Percentiles rank a stretch among this genome's conserved stretches.
Evolutionary conservation across 2,888 invertebrate species (phyloP).

Genomic region (Acanthosepion pharaonis): DNA sequence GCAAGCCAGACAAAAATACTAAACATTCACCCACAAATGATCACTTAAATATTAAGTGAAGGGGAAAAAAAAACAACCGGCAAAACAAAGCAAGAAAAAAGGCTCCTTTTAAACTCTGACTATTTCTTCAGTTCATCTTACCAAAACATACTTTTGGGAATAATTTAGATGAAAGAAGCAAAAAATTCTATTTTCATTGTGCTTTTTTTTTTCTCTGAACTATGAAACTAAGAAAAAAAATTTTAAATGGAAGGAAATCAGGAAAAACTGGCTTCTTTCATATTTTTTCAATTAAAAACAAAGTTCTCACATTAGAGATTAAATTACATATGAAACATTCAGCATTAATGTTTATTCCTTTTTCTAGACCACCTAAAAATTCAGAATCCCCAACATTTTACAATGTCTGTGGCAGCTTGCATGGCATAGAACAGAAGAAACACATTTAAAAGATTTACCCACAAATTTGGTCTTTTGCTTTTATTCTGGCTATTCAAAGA

Average conservation of each 20-base stretch:
- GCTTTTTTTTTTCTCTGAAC: neutral
- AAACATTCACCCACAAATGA: neutral
- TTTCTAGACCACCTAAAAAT: neutral
- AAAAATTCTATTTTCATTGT: neutral
- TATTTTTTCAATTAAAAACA: neutral
- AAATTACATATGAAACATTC: neutral
- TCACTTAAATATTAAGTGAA: neutral
- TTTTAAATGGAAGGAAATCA: neutral
- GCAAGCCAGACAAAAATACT: neutral
- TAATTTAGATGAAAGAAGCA: neutral
- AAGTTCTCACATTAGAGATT: neutral
- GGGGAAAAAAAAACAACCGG: neutral
- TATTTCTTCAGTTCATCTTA: neutral
- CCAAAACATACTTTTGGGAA: neutral
- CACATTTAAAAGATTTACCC: neutral
- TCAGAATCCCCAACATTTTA: neutral
- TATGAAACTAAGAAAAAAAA: neutral
- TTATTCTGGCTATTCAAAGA: neutral
- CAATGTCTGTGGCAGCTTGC: neutral
- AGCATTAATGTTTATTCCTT: neutral
- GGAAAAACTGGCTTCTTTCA: neutral
- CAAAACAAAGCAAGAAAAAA: neutral
- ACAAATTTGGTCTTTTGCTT: neutral
- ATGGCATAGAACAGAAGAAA: neutral
- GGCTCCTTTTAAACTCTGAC: conserved; percentile 2